Conservation (phyloP, 2,113 vertebrate genomes). For the Orientallactaga bullata region DNA sequence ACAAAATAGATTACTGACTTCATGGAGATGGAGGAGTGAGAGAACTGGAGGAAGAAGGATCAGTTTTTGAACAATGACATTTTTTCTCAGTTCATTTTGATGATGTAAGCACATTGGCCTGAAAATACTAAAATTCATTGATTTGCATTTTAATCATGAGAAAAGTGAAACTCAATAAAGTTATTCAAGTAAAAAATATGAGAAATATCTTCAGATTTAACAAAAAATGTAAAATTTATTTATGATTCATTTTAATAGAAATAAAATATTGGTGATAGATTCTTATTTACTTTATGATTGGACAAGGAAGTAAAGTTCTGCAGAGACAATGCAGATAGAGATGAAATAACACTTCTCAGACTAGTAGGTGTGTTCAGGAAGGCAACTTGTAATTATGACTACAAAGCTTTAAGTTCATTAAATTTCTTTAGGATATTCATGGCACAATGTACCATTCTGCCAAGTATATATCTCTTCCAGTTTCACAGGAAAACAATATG, state of each 20-base stretch:
- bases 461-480: background rate
- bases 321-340: rapidly evolving
- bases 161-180: background rate
- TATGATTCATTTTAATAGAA: background rate
- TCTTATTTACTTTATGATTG: background rate
- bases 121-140: background rate
- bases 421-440: background rate
- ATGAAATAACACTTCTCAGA: no score
- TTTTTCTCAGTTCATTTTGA: background rate
- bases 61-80: background rate
- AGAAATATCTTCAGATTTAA: background rate
- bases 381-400: background rate
- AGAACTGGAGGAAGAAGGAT: background rate
- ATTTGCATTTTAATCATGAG: background rate
- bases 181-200: background rate
- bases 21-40: background rate
- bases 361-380: no score
- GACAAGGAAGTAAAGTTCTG: background rate
- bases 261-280: background rate
- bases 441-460: background rate
- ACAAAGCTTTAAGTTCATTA: background rate
- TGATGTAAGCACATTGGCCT: background rate
- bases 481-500: background rate
- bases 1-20: background rate
- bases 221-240: background rate